Evolutionary conservation across 2,113 vertebrate genomes (phyloP).

Genomic region (Cairina moschata): DNA sequence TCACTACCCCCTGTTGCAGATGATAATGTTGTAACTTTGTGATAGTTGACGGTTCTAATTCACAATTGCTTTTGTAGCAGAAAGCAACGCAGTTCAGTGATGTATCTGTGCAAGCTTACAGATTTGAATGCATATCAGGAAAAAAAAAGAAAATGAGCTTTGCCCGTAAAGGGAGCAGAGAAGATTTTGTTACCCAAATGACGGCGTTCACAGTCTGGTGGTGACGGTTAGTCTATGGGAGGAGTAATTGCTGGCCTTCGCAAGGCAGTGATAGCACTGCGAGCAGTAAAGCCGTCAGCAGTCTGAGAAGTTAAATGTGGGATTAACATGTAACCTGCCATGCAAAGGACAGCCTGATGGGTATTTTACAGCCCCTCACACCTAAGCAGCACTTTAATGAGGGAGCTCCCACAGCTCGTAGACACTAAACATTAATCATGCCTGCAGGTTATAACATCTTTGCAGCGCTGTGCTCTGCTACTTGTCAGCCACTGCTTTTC

Average conservation of each 20-base stretch:
- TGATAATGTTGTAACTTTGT: not conserved
- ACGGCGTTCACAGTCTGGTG: not conserved
- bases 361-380: accelerated
- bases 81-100: not conserved
- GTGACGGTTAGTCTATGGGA: not conserved
- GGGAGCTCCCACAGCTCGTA: not conserved
- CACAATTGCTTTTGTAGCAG: not conserved
- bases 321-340: not conserved
- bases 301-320: not conserved
- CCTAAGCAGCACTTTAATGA: accelerated
- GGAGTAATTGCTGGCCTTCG: not conserved
- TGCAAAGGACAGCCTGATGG: not conserved
- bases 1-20: not conserved
- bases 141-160: not conserved
- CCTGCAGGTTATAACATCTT: not conserved
- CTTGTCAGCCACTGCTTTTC: not conserved
- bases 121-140: not conserved
- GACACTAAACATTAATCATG: not conserved
- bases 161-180: not conserved
- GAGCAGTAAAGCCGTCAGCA: not conserved
- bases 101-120: not conserved
- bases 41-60: not conserved
- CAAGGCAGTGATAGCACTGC: not conserved
- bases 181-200: not conserved
- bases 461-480: not conserved